phyloP scores from a whole-genome alignment of 2,888 invertebrate species.

The Linnaemya tessellans region DNA sequence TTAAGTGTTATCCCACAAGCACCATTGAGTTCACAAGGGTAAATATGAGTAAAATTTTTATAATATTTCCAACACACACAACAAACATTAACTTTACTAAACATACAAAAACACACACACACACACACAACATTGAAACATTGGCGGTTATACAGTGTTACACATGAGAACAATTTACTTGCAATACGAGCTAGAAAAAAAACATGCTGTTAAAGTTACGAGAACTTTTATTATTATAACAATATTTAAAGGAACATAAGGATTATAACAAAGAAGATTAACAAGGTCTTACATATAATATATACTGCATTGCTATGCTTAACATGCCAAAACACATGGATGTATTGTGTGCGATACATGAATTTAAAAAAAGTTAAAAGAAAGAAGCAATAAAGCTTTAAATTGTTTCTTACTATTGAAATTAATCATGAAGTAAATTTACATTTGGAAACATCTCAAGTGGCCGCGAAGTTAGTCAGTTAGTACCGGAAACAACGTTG shows the following conservation, averaged over 20 bases:
- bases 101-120: not conserved
- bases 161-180: not conserved
- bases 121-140: not conserved
- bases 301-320: too few relatives aligned
- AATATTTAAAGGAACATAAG: slow-evolving; percentile 24
- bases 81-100: not conserved
- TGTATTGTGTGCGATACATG: too few relatives aligned
- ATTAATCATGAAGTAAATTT: too few relatives aligned
- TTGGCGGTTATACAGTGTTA: not conserved
- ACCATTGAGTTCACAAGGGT: slow-evolving; percentile 33
- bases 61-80: not conserved
- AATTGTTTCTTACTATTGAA: too few relatives aligned
- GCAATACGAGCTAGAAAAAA: not conserved
- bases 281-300: not conserved
- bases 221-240: slow-evolving; percentile 37
- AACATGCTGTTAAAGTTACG: not conserved
- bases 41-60: slow-evolving; percentile 2
- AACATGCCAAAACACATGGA: too few relatives aligned
- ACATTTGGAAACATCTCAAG: too few relatives aligned
- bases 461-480: too few relatives aligned
- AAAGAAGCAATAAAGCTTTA: too few relatives aligned
- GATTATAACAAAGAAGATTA: not conserved
- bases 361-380: too few relatives aligned
- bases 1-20: slow-evolving; percentile 54
- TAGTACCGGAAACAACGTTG: too few relatives aligned